These are phyloP conservation scores for Chaetops frenatus DNA, from an alignment of 2,113 vertebrate genomes.

Conservation along the genomic window DNA sequence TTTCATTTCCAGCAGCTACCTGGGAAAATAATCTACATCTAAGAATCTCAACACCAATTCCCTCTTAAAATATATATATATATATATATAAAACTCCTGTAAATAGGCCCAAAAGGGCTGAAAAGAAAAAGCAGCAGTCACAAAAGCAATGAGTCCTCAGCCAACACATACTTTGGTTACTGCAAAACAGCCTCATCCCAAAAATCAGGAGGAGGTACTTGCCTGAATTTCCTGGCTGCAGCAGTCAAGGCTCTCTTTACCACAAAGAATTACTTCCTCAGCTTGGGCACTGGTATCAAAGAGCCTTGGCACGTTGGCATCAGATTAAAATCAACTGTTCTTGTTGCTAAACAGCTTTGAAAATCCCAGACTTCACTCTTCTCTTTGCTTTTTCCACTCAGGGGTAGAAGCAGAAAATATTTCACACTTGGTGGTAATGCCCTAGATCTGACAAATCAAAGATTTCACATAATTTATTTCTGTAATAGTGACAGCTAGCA, in stretches of 20 bases:
- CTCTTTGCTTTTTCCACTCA: background rate
- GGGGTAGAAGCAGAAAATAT: background rate
- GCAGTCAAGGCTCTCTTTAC: background rate
- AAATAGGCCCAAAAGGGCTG: background rate
- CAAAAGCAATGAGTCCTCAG: background rate
- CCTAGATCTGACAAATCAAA: background rate
- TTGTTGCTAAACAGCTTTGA: background rate
- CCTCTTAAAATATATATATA: background rate
- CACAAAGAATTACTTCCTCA: background rate
- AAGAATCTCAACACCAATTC: background rate
- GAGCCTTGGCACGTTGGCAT: background rate
- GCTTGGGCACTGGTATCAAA: background rate
- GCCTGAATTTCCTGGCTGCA: background rate
- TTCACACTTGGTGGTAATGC: background rate
- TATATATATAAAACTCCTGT: background rate
- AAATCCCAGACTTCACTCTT: background rate
- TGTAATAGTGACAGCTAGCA: background rate
- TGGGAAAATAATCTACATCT: background rate
- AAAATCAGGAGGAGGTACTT: background rate
- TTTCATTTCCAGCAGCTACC: background rate
- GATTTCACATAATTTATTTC: background rate
- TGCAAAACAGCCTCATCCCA: background rate
- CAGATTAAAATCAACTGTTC: background rate
- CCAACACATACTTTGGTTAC: background rate
- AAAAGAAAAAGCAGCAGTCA: background rate